These are phyloP conservation scores for Lycopodina hypogea DNA, from an alignment of 37 sponge, comb jelly and placozoan species.

Conservation along the genomic window DNA sequence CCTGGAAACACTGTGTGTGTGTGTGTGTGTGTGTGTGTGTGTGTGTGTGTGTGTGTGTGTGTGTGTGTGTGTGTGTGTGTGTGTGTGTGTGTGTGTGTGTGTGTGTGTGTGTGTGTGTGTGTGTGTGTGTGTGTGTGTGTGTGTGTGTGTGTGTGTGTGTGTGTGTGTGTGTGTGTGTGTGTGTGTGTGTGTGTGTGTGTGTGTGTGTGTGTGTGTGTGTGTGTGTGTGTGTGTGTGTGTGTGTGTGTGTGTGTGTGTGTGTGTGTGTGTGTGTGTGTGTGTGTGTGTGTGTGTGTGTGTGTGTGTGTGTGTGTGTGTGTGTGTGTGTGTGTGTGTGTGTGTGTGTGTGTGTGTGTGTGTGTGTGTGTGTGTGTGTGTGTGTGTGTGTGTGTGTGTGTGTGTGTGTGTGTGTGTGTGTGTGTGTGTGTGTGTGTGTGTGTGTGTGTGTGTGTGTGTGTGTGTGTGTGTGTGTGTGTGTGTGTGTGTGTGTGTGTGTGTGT, in stretches of 20 bases:
- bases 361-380: not conserved
- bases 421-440: not conserved
- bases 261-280: not conserved
- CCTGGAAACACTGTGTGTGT: no score
- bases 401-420: not conserved
- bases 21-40: not conserved
- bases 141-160: not conserved
- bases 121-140: not conserved
- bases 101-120: not conserved
- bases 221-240: not conserved
- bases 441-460: not conserved
- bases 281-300: not conserved
- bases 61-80: not conserved
- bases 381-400: not conserved
- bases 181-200: not conserved
- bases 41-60: not conserved
- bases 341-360: not conserved
- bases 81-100: not conserved
- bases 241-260: not conserved
- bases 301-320: not conserved
- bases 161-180: not conserved
- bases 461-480: not conserved
- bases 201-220: not conserved
- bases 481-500: not conserved
- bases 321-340: not conserved